Conservation (phyloP, 1,140 invertebrate genomes). For the Bombus waltoni region DNA sequence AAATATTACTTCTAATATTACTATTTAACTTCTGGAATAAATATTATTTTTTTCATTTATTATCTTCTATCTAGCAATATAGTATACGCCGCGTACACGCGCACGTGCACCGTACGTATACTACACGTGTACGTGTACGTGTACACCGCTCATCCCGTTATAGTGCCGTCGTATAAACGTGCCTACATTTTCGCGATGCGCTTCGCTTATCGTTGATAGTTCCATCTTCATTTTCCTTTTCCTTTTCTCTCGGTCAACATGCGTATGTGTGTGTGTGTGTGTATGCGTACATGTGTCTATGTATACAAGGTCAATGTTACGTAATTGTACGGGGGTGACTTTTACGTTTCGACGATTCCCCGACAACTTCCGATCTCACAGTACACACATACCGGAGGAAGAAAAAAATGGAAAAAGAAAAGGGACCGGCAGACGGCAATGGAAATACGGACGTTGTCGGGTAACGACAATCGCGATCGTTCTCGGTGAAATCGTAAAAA, state of each 20-base stretch:
- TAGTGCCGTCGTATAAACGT: not conserved
- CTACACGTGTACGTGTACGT: not conserved
- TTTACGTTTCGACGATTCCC: slow-evolving; percentile 33
- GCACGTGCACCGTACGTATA: not conserved
- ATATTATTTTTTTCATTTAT: slow-evolving; percentile 62
- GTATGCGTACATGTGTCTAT: not conserved
- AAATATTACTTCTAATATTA: slow-evolving; percentile 73
- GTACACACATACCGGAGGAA: too few relatives aligned
- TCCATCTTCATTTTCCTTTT: slow-evolving; percentile 12
- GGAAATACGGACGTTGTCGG: not conserved
- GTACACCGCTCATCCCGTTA: not conserved
- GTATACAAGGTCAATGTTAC: slow-evolving; percentile 25
- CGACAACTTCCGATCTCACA: slow-evolving; percentile 7
- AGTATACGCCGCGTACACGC: slow-evolving; percentile 18
- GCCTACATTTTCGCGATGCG: slow-evolving; percentile 26
- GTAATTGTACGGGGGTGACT: slow-evolving; percentile 46
- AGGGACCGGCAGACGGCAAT: too few relatives aligned
- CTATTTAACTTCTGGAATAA: slow-evolving; percentile 67
- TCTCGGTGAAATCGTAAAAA: slow-evolving; percentile 26
- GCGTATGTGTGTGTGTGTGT: not conserved
- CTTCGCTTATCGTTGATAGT: slow-evolving; percentile 11
- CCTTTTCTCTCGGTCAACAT: not conserved
- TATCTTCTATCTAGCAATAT: slow-evolving; percentile 47
- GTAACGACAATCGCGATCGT: slow-evolving; percentile 12
- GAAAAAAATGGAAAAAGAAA: too few relatives aligned